Base-by-base conservation (phyloP, 2,113 vertebrate species). In the Scalopus aquaticus region DNA sequence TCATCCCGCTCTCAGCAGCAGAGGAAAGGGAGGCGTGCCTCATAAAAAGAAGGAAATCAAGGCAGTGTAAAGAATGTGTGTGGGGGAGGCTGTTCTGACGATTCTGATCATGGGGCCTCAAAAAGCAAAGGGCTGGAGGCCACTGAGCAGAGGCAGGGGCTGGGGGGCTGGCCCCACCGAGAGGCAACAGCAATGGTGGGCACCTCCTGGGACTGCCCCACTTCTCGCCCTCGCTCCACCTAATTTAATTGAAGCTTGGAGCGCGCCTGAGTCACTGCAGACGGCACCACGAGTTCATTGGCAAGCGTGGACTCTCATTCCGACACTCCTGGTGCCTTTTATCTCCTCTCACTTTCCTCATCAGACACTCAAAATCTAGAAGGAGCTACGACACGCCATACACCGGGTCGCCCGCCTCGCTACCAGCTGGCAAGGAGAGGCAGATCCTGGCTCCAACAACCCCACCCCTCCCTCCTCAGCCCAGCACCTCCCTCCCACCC, bases 181-280 rank as follows among this genome's bases (percentile, higher is more conserved):
- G 35, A 54, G 17, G 16, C 17, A 64, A 88, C 1, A 22, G 26
- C 12, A 15, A 44, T 49, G 46, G 46, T 44, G 20, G 2, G 10
- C 8, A 7, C 90, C 87, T 78, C 92, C 91, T 54, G 91, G 70
- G 92, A 8, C 82, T 70, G 95, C 69, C 62, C 62, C 95, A 46
- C 67, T 72, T 94, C 85, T 72, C 85, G 82, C 69, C 65, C 90
- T 88, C 90, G 6, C 77, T 73, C 85, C 85, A 42, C 94, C 95
- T 95, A n/a, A n/a, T 88, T 60, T 97, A 91, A 94, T 39, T 97
- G 96, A 96, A 70, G 76, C 37, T 93, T 89, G 51, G 70, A 60
- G 26, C 73, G 39, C 69, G 65, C 74, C 51, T 35, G 10, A 95
- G 44, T 92, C 97, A 78, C 92, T 88, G 91, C 84, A 73, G 93